Percentiles rank a stretch among this genome's conserved stretches.
These are phyloP conservation scores for Dinoponera quadriceps DNA, from an alignment of 1,140 invertebrate species.

Conservation along the genomic window DNA sequence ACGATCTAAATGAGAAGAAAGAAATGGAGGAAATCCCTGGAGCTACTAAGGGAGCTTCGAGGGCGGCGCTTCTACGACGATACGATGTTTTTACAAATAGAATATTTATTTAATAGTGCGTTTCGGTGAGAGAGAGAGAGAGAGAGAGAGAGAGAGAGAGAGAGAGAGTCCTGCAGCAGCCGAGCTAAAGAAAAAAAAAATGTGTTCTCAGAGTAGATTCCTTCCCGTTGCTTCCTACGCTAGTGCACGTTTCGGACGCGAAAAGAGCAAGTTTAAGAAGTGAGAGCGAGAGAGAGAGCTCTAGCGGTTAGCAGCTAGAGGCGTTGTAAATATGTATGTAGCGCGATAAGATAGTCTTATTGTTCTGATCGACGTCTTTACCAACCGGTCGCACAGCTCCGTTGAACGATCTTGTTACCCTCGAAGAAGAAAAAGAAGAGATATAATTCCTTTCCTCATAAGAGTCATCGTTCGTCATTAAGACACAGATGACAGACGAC, in stretches of 20 bases:
- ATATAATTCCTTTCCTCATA: constrained; percentile 29
- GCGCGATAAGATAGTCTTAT: constrained; percentile 84
- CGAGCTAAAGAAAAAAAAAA: constrained; percentile 20
- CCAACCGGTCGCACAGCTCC: constrained; percentile 75
- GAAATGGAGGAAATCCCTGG: background rate
- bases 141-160: constrained; percentile 7
- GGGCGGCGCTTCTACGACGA: background rate
- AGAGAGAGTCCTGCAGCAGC: constrained; percentile 15
- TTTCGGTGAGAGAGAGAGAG: constrained; percentile 1
- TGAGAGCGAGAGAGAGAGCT: too few species aligned
- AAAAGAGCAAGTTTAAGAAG: constrained; percentile 65
- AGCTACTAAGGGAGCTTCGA: constrained; percentile 13
- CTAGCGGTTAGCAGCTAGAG: constrained; percentile 71
- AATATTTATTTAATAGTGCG: constrained; percentile 57
- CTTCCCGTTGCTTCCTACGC: constrained; percentile 67
- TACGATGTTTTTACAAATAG: constrained; percentile 18
- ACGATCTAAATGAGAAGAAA: background rate
- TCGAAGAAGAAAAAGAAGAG: constrained; percentile 17
- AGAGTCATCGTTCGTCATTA: constrained; percentile 27
- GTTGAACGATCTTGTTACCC: constrained; percentile 65
- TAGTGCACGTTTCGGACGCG: constrained; percentile 78
- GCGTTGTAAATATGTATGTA: constrained; percentile 85
- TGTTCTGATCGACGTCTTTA: constrained; percentile 83
- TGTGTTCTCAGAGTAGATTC: constrained; percentile 38
- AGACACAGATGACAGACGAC: constrained; percentile 33